Base-by-base conservation (phyloP, 2,797 vertebrate species). In the Peromyscus attwateri region DNA sequence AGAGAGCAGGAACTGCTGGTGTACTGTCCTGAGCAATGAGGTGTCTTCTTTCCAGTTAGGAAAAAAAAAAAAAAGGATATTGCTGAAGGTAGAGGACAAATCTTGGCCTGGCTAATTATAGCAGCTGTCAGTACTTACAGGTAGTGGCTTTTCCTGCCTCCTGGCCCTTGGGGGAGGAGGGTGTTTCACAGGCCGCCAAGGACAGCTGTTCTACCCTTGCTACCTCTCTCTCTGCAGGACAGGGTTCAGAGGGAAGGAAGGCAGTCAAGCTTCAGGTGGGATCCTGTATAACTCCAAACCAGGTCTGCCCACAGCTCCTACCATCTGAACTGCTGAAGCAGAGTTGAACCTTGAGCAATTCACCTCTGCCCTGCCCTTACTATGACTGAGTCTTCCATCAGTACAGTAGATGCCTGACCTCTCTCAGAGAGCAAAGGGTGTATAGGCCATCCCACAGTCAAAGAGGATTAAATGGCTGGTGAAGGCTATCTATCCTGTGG, bases 41-140 rank as follows among this genome's bases (percentile, higher is more conserved):
- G 90, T 62, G 60, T 93, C 92, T 94, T 82, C 92, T 96, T 96
- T 97, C 95, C 73, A 92, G 27, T 31, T 89, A 96, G 87, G 17
- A 6, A 81, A 17, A 6, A 14, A 84, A 34, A 14, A n/a, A 93
- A 94, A 92, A 0, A 64, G 89, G 79, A 43, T 73, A 57, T 21
- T 14, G 13, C 46, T 55, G 31, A 73, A 90, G 91, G 82, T 82
- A 0, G 34, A 93, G 87, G 87, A 79, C 4, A 3, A 40, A 19
- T 37, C 77, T 89, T 31, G 0, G 87, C 19, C 90, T 75, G 49
- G 80, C 79, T 97, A 91, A 97, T 83, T 62, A 80, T 2, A 87
- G 95, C 79, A n/a, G 52, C 16, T 34, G 12, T 10, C 2, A 1
- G 81, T 3, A 68, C 79, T 13, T 29, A 13, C 37, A 88, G 40